Conservation (phyloP, 30 jellyfish, hydroid and myxozoan genomes). For the Hydra vulgaris region DNA sequence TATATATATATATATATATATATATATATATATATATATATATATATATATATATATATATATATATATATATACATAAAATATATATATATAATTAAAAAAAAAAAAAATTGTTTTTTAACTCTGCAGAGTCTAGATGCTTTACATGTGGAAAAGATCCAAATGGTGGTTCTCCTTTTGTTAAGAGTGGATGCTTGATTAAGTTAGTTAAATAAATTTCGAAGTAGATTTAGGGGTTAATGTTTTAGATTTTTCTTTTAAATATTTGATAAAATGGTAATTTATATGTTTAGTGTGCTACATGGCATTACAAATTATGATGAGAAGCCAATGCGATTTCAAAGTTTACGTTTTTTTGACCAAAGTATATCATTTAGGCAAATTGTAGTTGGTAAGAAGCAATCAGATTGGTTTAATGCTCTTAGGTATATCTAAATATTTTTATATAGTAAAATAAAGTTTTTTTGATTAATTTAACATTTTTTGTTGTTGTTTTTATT, state of each 20-base stretch:
- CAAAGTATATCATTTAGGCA: not conserved
- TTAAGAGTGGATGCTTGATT: not conserved
- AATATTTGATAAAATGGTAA: too few relatives aligned
- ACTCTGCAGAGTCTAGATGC: not conserved
- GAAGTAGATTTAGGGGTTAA: too few relatives aligned
- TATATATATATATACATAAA: too few relatives aligned
- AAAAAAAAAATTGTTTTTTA: too few relatives aligned
- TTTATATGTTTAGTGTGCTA: not conserved
- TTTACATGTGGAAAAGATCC: not conserved
- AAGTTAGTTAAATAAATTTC: not conserved
- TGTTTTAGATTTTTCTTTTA: too few relatives aligned
- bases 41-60: too few relatives aligned
- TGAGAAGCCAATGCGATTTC: not conserved
- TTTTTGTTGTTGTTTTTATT: too few relatives aligned
- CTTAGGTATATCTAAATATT: not conserved
- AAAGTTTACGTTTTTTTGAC: not conserved
- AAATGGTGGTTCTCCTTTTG: not conserved
- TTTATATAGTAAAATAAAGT: not conserved
- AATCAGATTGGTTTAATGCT: not conserved
- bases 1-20: too few relatives aligned
- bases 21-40: too few relatives aligned
- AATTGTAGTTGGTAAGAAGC: not conserved
- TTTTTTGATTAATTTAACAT: too few relatives aligned
- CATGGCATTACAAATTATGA: not conserved
- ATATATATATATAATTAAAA: too few relatives aligned